Percentiles rank a stretch among this genome's conserved stretches.
These are phyloP conservation scores for Bedellia somnulentella DNA, from an alignment of 2,888 invertebrate genomes.

Conservation along the genomic window DNA sequence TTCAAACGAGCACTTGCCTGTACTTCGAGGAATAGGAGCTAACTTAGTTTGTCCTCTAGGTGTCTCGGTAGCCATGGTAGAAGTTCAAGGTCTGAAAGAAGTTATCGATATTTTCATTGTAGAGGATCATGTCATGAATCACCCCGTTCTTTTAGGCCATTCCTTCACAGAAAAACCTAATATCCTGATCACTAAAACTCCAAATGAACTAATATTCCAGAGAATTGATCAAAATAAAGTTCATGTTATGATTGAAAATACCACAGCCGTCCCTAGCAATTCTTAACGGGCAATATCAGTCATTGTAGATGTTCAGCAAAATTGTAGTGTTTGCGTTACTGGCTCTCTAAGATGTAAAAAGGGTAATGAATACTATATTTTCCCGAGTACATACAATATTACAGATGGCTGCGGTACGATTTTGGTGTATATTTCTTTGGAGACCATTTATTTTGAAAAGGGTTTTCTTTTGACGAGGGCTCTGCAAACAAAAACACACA, in stretches of 20 bases:
- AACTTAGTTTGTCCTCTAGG: constrained; percentile 11
- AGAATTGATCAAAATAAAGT: neutral
- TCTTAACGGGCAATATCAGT: neutral
- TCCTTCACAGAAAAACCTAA: constrained; percentile 13
- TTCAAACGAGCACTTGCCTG: too few species aligned
- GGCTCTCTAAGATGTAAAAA: neutral
- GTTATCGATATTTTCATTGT: constrained; percentile 10
- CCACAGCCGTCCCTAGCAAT: neutral
- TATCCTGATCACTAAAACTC: constrained; percentile 12
- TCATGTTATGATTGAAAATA: neutral
- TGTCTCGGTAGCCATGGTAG: constrained; percentile 5
- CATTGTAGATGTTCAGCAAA: neutral
- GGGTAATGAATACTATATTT: constrained; percentile 1
- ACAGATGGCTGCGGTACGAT: neutral
- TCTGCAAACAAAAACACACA: neutral
- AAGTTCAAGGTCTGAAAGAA: constrained; percentile 10
- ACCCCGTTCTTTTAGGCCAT: constrained; percentile 12
- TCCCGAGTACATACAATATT: constrained; percentile 1
- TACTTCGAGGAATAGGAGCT: constrained; percentile 13
- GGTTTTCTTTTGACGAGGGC: neutral
- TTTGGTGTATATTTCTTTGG: neutral
- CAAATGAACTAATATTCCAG: constrained; percentile 1
- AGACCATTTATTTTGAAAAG: neutral
- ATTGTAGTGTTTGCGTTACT: neutral
- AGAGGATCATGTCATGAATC: constrained; percentile 10